Evolutionary conservation across 2,797 vertebrate species (phyloP).

Genomic region (Sparidentex hasta): DNA sequence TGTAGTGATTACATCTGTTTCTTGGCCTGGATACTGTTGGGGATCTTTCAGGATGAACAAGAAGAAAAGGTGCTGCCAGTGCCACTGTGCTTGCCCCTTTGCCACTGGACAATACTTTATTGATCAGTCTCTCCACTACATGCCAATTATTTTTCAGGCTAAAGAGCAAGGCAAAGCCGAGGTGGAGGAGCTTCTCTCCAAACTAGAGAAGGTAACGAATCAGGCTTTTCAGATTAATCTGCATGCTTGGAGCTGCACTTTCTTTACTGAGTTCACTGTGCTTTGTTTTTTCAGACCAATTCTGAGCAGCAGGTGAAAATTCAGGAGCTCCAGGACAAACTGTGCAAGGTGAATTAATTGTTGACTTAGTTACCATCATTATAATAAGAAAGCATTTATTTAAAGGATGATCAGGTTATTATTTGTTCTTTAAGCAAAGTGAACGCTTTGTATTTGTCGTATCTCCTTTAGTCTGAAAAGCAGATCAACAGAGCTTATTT

Average conservation of each 20-base stretch:
- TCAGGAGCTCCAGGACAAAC: constrained; percentile 96
- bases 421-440: constrained; percentile 5
- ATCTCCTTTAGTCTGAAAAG: background rate
- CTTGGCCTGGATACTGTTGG: background rate
- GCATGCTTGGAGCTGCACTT: background rate
- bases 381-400: background rate
- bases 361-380: background rate
- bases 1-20: constrained; percentile 24
- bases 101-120: background rate
- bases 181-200: constrained; percentile 94
- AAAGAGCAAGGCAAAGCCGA: constrained; percentile 98
- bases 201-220: constrained; percentile 93
- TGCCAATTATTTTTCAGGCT: constrained; percentile 85
- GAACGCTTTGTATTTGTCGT: background rate
- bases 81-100: background rate
- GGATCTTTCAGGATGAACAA: background rate
- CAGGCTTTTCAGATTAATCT: background rate
- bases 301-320: constrained; percentile 97
- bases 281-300: constrained; percentile 88
- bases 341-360: constrained; percentile 89
- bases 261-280: background rate
- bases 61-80: background rate
- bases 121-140: constrained; percentile 8
- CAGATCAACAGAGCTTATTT: background rate
- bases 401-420: background rate